Evolutionary conservation across 2,113 vertebrate species (phyloP), one percentile per base, ranked within the genome.

Genomic region (Prietella phreatophila): DNA sequence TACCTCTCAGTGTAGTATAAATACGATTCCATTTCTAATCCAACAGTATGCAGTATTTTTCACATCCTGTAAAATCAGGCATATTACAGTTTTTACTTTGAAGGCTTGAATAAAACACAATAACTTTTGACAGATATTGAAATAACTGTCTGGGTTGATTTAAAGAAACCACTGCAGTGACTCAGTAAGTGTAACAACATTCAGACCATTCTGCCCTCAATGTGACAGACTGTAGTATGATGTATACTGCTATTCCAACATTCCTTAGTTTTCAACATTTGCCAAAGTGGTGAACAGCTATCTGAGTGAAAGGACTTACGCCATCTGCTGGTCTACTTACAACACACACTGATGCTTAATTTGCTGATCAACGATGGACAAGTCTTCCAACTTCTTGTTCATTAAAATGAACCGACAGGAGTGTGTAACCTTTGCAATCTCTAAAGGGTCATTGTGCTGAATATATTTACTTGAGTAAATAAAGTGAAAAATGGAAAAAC

Each of bases 311-410:
- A 87, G 79, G 86, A 76, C 42, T 88, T 87, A 76, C 25, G 88
- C 92, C 93, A 89, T 86, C 93, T 93, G 89, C 90, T 94, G 92
- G 90, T 83, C 39, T 69, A 22, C 39, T 76, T 73, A 84, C 42
- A 80, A 5, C 20, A 47, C 15, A 86, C 19, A 67, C 36, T 65
- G 61, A 67, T 81, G 50, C 61, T 42, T 53, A 56, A 86, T 55
- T 73, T 87, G 20, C 63, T n/a, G 22, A 42, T 56, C 53, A 8
- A 76, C 39, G 55, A 83, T 55, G 79, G 79, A 79, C 69, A 39
- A 30, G 13, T 73, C 30, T 33, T 56, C 27, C 53, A 56, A 61
- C 81, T 36, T 30, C 22, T 8, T 80, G n/a, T 15, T 80, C 22
- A 61, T 60, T 50, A 61, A 84, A 65, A 55, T 53, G 27, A 55